phyloP scores from a whole-genome alignment of 2,797 vertebrate genomes.

The Phataginus tetradactyla region DNA sequence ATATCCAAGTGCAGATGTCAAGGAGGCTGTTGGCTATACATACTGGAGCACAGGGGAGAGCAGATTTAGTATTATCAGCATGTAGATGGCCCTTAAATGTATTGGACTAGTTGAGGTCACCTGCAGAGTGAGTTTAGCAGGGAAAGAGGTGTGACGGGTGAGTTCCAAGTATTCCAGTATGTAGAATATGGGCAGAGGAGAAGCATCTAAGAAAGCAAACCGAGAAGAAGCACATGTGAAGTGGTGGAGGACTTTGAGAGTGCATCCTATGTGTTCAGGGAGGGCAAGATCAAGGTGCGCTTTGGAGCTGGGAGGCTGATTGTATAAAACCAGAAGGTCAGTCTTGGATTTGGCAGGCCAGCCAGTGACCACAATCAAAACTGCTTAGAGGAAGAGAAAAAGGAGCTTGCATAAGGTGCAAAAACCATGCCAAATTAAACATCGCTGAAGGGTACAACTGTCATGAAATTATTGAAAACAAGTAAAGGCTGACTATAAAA shows the following conservation, averaged over 20 bases:
- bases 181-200: neutral
- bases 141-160: neutral
- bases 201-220: neutral
- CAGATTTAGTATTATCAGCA: too few species aligned
- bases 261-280: neutral
- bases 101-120: too few species aligned
- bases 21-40: neutral
- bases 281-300: neutral
- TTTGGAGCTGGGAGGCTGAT: neutral
- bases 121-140: neutral
- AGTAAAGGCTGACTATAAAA: neutral
- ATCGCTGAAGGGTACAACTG: rapidly evolving
- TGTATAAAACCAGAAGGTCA: neutral
- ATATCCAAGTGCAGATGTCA: neutral
- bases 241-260: neutral
- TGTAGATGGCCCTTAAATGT: rapidly evolving
- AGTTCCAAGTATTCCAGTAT: neutral
- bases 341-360: neutral
- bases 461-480: neutral
- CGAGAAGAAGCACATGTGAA: neutral
- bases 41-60: neutral
- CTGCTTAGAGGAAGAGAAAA: neutral
- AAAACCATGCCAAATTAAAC: neutral
- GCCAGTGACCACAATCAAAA: neutral
- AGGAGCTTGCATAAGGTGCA: neutral